Evolutionary conservation across 2,797 vertebrate genomes (phyloP), one percentile per base, ranked within the genome.

Genomic region (Cyclura pinguis): DNA sequence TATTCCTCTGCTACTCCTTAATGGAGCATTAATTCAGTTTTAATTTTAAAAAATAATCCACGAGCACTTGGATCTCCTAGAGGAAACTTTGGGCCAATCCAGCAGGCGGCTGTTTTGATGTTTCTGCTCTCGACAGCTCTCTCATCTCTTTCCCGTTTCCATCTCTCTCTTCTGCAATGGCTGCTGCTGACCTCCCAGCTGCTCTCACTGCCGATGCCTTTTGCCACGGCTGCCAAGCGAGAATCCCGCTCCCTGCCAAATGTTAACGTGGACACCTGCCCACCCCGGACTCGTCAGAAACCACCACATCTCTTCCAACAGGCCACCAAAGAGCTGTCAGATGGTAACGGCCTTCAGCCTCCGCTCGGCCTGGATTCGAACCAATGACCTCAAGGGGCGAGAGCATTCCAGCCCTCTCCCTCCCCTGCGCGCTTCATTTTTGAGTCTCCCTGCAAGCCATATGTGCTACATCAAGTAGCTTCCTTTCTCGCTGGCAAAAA

Each of bases 1-100:
- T 20, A 38, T 38, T 76, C 73, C 73, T 76, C 10, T 69, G 67
- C 29, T 0, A 20, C 12, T 76, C n/a, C 67, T 69, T 27, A 27
- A 69, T 27, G 24, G 27, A 52, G 52, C 52, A 52, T 52, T 52
- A 8, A 52, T 52, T 52, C 7, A 52, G 52, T 52, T 76, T 14
- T 38, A 18, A 18, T 76, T 38, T 22, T 77, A 47, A 77, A 77
- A 14, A 77, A 93, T 88, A 96, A 96, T 96, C 95, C 13, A 55
- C 3, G n/a, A 72, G 62, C 29, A 14, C 72, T 50, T 12, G 35
- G 14, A 38, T 18, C 22, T 55, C 0, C 10, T 78, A 35, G 38
- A 59, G 10, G 18, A 18, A 8, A n/a, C 78, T 42, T 88, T 69
- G 64, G 76, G 16, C 14, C 12, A 24, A 38, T 38, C 32, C 47